Percentiles rank a stretch among this genome's conserved stretches.
Evolutionary conservation across 1,140 invertebrate genomes (phyloP).

Genomic region (Psilanteris sp.): DNA sequence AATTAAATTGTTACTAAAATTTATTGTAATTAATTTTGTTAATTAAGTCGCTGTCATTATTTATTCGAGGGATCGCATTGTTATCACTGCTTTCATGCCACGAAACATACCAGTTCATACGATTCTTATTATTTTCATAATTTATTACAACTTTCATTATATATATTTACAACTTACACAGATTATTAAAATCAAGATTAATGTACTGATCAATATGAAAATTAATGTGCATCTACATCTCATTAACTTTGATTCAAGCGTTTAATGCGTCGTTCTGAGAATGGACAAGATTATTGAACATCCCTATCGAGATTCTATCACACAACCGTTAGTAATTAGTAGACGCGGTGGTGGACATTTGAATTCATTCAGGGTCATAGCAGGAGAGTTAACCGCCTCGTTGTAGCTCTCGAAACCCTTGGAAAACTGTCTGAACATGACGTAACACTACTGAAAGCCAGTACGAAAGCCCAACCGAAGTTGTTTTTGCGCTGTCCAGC

Average conservation of each 20-base stretch:
- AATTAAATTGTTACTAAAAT: too few species aligned
- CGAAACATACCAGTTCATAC: too few species aligned
- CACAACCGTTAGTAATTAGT: conserved; percentile 70
- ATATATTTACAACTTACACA: too few species aligned
- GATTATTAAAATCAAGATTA: too few species aligned
- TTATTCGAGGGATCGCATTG: too few species aligned
- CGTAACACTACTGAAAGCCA: conserved; percentile 76
- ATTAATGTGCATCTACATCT: conserved; percentile 15
- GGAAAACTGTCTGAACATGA: conserved; percentile 79
- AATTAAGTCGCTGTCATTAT: too few species aligned
- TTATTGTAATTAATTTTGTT: too few species aligned
- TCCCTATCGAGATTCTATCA: conserved; percentile 70
- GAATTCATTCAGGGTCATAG: conserved; percentile 72
- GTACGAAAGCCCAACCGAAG: conserved; percentile 58
- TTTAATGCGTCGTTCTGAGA: conserved; percentile 33
- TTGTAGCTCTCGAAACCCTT: conserved; percentile 63
- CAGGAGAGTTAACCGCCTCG: conserved; percentile 51
- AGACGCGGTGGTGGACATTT: conserved; percentile 71
- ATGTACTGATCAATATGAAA: too few species aligned
- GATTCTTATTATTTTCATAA: too few species aligned
- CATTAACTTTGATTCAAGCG: conserved; percentile 46
- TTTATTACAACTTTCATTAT: too few species aligned
- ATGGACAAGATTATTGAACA: conserved; percentile 65
- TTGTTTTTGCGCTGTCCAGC: conserved; percentile 75
- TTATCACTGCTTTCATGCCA: too few species aligned